Percentiles rank a stretch among this genome's conserved stretches.
Evolutionary conservation across 1,140 invertebrate genomes (phyloP).

Genomic region (Scaptomyza pallida): DNA sequence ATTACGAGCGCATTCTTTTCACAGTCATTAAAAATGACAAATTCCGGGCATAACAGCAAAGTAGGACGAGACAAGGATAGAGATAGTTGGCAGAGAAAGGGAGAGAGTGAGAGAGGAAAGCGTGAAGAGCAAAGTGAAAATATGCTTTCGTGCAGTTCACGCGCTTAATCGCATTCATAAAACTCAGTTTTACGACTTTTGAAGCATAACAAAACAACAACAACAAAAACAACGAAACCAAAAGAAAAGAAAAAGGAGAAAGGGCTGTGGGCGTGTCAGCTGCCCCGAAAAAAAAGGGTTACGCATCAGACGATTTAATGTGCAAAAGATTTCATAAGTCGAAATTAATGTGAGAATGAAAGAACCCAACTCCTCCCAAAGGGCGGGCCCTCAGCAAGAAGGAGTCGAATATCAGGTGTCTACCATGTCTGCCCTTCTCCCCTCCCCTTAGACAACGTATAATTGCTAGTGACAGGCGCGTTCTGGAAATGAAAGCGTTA

Average conservation of each 20-base stretch:
- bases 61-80: slow-evolving; percentile 38
- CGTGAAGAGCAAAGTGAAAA: slow-evolving; percentile 51
- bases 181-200: slow-evolving; percentile 80
- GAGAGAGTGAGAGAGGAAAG: slow-evolving; percentile 4
- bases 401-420: slow-evolving; percentile 16
- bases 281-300: slow-evolving; percentile 21
- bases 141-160: slow-evolving; percentile 78
- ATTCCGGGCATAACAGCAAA: slow-evolving; percentile 72
- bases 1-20: slow-evolving; percentile 79
- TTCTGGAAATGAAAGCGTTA: slow-evolving; percentile 40
- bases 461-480: slow-evolving; percentile 46
- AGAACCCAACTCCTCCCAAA: neutral
- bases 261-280: slow-evolving; percentile 20
- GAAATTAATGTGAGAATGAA: slow-evolving; percentile 49
- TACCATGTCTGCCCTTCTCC: neutral
- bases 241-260: slow-evolving; percentile 47
- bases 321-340: slow-evolving; percentile 61
- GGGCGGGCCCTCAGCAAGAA: slow-evolving; percentile 10
- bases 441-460: slow-evolving; percentile 2
- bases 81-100: slow-evolving; percentile 12
- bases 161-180: slow-evolving; percentile 80
- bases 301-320: slow-evolving; percentile 52
- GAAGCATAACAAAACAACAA: slow-evolving; percentile 46
- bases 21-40: slow-evolving; percentile 81
- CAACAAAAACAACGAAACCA: slow-evolving; percentile 2